Base-by-base conservation (phyloP, 92 coral and sea anemone species). In the Plumapathes pennacea region DNA sequence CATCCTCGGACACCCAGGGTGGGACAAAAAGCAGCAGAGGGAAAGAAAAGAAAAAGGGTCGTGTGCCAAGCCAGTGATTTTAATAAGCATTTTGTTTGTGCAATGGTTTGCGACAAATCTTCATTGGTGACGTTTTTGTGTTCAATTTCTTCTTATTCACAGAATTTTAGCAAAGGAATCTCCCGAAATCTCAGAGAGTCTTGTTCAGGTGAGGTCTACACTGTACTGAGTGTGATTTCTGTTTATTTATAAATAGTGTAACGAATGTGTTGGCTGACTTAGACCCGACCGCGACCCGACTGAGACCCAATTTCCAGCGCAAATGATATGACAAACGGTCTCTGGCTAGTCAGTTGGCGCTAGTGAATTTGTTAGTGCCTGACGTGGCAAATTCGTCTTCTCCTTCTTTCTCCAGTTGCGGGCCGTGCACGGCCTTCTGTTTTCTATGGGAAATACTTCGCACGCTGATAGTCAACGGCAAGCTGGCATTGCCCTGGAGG, bases 401-500 rank as follows among this genome's bases (percentile, higher is more conserved):
- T 14, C 40, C 0, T 14, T 46, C 19, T 54, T 33, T 6, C 11
- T 59, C 20, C 38, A 94, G 99, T 76, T 94, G 15, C 95, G 99
- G 25, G 78, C 86, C 17, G 85, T 89, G 5, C 99, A 94, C 15
- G 90, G 95, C 3, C 64, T 94, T 5, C 59, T 94, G 18, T 81
- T 77, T 58, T 86, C 94, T 6, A 77, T 94, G 89, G 99, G 99
- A 12, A 94, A 94, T 54, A 89, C 99, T 25, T 75, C 55, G n/a
- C 91, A 89, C 42, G 90, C 99, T 11, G 96, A 94, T 22, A 81
- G 97, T 22, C 99, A 94, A 50, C 77, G 99, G 43, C 99, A 94
- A 77, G 96, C 99, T 15, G 99, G 97, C 1, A 84, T 94, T 32
- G 85, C 99, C 22, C 63, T 94, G 12, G 99, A 94, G 85, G 99